Conservation (phyloP, 2,888 invertebrate species). For the Apotomis capreana region DNA sequence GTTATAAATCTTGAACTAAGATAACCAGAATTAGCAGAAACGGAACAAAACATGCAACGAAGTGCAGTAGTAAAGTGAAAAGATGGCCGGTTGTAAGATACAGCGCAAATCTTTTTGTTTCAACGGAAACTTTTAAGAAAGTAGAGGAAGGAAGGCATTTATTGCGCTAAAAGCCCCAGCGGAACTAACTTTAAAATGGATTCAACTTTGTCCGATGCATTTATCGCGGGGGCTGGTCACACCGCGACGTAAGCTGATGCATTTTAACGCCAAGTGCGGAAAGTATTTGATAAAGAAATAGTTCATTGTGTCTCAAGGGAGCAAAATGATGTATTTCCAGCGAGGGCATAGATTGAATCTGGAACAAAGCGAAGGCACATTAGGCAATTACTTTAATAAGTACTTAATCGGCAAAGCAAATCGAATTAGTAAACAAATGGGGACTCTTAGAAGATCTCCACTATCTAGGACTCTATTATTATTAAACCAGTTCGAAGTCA, state of each 20-base stretch:
- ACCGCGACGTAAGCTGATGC: slow-evolving; percentile 54
- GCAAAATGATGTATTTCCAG: too few species aligned
- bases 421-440: too few species aligned
- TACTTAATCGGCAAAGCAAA: too few species aligned
- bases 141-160: slow-evolving; percentile 81
- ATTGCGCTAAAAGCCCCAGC: slow-evolving; percentile 81
- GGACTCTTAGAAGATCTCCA: too few species aligned
- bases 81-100: slow-evolving; percentile 71
- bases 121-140: slow-evolving; percentile 81
- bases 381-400: too few species aligned
- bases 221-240: slow-evolving; percentile 62
- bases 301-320: neutral
- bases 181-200: slow-evolving; percentile 82
- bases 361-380: too few species aligned
- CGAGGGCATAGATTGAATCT: too few species aligned
- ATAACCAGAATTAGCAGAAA: slow-evolving; percentile 4
- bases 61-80: slow-evolving; percentile 45
- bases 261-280: neutral
- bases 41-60: slow-evolving; percentile 12
- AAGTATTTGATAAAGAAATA: neutral
- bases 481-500: too few species aligned
- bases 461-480: too few species aligned
- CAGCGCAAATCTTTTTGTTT: slow-evolving; percentile 80
- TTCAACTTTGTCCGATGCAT: slow-evolving; percentile 82
- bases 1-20: neutral